Conservation (phyloP, 1,140 invertebrate species). For the Caenorhabditis tropicalis region DNA sequence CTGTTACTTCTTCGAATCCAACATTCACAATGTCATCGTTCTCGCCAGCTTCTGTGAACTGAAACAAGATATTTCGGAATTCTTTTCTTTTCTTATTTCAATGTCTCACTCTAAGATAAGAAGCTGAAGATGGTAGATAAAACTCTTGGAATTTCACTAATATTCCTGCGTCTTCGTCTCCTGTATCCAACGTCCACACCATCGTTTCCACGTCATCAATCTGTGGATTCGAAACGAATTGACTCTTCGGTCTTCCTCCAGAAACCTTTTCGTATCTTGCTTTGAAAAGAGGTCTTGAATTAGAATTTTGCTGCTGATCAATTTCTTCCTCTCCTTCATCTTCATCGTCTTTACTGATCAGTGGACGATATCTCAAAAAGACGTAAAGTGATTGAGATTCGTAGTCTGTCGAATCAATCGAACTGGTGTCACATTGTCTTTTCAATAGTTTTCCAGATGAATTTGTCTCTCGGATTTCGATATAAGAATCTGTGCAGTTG, state of each 20-base stretch:
- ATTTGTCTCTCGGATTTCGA: slow-evolving; percentile 62
- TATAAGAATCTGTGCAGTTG: slow-evolving; percentile 63
- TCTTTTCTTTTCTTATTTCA: too few relatives aligned
- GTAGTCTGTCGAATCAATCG: background rate
- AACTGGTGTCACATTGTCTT: slow-evolving; percentile 55
- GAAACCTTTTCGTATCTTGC: slow-evolving; percentile 24
- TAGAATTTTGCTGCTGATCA: slow-evolving; percentile 18
- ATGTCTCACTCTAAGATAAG: slow-evolving; percentile 1
- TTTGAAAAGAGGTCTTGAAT: background rate
- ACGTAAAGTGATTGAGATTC: background rate
- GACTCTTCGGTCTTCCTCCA: background rate
- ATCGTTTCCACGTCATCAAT: slow-evolving; percentile 25
- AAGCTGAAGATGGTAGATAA: background rate
- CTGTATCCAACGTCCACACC: slow-evolving; percentile 13
- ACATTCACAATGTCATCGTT: background rate
- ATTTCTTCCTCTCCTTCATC: background rate
- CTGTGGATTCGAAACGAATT: background rate
- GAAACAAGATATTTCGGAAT: background rate
- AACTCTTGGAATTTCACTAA: background rate
- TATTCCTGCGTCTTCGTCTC: background rate
- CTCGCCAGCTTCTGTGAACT: background rate
- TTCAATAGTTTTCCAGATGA: slow-evolving; percentile 59
- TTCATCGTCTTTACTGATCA: background rate
- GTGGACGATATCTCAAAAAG: background rate
- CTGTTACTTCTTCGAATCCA: background rate